These are phyloP conservation scores for Ceramica pisi DNA, from an alignment of 2,888 invertebrate genomes.

Conservation along the genomic window DNA sequence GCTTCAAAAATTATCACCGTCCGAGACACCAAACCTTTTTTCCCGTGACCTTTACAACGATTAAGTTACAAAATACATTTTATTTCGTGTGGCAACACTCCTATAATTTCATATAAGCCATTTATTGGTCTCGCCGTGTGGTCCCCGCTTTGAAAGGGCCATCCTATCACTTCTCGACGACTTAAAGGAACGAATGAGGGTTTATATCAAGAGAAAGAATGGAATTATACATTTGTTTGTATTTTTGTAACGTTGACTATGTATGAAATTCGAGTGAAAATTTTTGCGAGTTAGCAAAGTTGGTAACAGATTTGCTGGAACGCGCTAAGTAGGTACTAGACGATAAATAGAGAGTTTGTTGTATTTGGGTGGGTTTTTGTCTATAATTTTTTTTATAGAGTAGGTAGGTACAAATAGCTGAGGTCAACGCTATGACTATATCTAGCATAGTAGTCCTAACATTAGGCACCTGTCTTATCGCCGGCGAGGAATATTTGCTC, in stretches of 20 bases:
- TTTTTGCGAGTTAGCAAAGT: background rate
- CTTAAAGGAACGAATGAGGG: background rate
- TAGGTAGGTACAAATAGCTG: too few species aligned
- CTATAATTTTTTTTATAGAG: too few species aligned
- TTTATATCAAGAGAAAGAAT: background rate
- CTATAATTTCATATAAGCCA: conserved; percentile 54
- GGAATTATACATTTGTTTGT: too few species aligned
- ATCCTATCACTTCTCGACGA: conserved; percentile 38
- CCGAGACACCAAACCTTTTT: conserved; percentile 32
- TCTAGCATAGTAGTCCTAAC: too few species aligned
- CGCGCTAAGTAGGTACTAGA: too few species aligned
- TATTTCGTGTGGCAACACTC: conserved; percentile 39
- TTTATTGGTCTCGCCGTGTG: conserved; percentile 52
- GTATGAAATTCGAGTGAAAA: background rate
- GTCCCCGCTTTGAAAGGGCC: conserved; percentile 33
- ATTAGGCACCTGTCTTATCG: too few species aligned
- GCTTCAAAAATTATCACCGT: conserved; percentile 21
- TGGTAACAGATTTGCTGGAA: background rate
- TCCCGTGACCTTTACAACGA: conserved; percentile 44
- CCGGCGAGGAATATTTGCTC: too few species aligned
- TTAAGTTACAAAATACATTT: conserved; percentile 57
- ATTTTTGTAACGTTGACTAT: background rate
- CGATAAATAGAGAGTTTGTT: too few species aligned
- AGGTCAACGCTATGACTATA: too few species aligned
- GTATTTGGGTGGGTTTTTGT: too few species aligned